phyloP scores from a whole-genome alignment of 2,113 vertebrate species.

The Myrmecophaga tridactyla region DNA sequence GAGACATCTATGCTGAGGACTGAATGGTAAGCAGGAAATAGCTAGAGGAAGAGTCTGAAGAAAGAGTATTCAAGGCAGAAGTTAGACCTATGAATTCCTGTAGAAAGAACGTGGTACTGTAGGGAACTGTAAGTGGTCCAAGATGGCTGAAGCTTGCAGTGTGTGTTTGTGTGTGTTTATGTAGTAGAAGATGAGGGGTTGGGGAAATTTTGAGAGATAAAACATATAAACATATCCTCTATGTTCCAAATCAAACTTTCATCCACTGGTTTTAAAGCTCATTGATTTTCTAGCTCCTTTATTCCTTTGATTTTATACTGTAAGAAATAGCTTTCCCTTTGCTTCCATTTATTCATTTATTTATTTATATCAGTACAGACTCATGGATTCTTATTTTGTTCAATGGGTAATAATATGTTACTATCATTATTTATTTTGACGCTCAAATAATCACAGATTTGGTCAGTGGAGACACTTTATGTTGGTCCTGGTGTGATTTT shows the following conservation, averaged over 20 bases:
- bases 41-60: background rate
- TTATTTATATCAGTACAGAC: too few relatives aligned
- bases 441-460: background rate
- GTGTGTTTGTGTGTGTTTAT: background rate
- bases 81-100: constrained; percentile 11
- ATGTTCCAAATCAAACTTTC: background rate
- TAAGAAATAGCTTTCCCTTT: background rate
- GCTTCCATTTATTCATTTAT: too few relatives aligned
- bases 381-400: too few relatives aligned
- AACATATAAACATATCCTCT: background rate
- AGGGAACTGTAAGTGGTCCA: background rate
- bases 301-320: background rate
- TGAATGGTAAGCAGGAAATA: background rate
- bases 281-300: background rate
- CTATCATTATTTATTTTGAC: too few relatives aligned
- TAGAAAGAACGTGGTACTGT: background rate
- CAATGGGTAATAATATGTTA: too few relatives aligned
- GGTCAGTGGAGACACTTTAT: background rate
- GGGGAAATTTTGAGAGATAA: background rate
- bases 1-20: background rate
- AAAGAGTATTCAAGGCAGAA: background rate
- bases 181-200: background rate
- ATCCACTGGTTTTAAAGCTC: background rate
- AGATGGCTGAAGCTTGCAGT: background rate
- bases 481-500: background rate